Evolutionary conservation across 2,113 vertebrate species (phyloP).

Genomic region (Gallinago undulata): DNA sequence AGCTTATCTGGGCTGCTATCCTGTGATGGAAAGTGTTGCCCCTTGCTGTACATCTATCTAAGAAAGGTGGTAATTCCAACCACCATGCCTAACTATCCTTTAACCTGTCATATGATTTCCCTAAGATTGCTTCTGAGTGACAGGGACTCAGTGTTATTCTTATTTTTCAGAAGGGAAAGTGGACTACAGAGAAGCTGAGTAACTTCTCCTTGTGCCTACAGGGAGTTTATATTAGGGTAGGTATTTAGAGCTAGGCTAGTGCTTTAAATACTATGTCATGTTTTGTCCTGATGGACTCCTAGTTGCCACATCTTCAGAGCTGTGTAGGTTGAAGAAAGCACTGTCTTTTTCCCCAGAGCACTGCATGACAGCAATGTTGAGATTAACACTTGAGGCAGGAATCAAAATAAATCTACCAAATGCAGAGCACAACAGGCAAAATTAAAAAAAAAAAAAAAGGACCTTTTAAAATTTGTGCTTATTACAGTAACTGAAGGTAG

Average conservation of each 20-base stretch:
- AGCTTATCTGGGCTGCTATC: neutral
- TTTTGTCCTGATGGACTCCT: neutral
- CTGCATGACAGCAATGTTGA: neutral
- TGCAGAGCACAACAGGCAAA: neutral
- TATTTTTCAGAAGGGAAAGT: neutral
- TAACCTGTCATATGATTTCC: neutral
- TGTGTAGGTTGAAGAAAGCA: neutral
- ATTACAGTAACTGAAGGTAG: neutral
- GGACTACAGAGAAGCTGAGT: neutral
- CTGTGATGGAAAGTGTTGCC: neutral
- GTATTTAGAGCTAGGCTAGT: neutral
- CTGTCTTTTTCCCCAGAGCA: neutral
- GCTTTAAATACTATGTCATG: neutral
- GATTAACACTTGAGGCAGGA: neutral
- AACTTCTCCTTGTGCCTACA: neutral
- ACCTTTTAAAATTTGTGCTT: neutral
- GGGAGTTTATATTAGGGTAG: neutral
- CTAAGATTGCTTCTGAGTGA: neutral
- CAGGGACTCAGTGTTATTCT: neutral
- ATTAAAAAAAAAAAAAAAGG: neutral
- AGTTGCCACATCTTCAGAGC: neutral
- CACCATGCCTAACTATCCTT: neutral
- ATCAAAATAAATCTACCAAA: neutral
- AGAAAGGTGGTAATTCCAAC: neutral
- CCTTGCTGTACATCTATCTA: neutral